These are phyloP conservation scores for Tyrannus savana DNA, from an alignment of 2,113 vertebrate genomes.

Conservation along the genomic window DNA sequence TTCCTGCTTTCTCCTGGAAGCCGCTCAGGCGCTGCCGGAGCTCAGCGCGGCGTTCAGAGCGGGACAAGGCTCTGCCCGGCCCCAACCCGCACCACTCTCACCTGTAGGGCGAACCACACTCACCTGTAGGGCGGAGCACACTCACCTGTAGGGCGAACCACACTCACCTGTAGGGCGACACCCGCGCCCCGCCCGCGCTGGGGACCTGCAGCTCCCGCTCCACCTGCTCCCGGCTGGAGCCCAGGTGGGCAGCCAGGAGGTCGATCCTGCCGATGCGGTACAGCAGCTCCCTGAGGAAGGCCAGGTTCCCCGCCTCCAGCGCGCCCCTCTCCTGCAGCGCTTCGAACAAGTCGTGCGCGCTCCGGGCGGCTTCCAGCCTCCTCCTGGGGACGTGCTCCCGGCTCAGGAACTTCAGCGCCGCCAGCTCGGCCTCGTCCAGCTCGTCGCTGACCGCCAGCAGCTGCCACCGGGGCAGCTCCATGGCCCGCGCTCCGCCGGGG, in stretches of 20 bases:
- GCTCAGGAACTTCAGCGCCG: conserved; percentile 72
- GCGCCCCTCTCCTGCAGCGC: conserved; percentile 48
- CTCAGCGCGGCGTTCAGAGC: rapidly evolving
- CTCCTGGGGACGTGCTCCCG: conserved; percentile 36
- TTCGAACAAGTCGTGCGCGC: conserved; percentile 43
- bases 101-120: not conserved
- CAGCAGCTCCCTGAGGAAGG: conserved; percentile 72
- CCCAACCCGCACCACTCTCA: too few relatives aligned
- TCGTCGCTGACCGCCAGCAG: conserved; percentile 37
- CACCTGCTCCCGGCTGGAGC: conserved; percentile 33
- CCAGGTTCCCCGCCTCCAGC: conserved; percentile 31
- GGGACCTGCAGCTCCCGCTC: not conserved
- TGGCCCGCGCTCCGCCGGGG: rapidly evolving
- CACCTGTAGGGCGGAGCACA: too few relatives aligned
- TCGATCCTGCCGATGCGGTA: conserved; percentile 56
- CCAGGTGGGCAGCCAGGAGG: conserved; percentile 23
- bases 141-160: too few relatives aligned
- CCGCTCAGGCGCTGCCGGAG: not conserved
- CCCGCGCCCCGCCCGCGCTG: not conserved
- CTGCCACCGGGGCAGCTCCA: not conserved
- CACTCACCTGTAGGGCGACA: conserved; percentile 47
- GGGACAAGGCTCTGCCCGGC: too few relatives aligned
- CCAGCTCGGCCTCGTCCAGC: conserved; percentile 44
- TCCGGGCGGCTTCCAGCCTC: conserved; percentile 48
- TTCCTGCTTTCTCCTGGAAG: not conserved